phyloP scores from a whole-genome alignment of 2,888 invertebrate species.

The Raillietiella orientalis region DNA sequence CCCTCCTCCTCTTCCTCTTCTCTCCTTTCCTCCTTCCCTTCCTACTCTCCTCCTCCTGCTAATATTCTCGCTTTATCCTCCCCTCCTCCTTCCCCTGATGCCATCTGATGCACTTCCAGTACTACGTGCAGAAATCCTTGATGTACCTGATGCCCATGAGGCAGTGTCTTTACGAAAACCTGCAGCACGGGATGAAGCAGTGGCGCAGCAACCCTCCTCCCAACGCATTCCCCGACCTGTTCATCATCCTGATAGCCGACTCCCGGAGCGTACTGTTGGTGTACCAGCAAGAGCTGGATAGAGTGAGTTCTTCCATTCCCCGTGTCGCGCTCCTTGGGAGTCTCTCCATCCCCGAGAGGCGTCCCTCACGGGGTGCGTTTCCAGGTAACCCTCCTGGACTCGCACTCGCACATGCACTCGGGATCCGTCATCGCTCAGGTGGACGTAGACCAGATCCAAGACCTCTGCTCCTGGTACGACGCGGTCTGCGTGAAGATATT shows the following conservation, averaged over 20 bases:
- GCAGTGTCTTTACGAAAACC: constrained; percentile 3
- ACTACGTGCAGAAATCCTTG: constrained; percentile 1
- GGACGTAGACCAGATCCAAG: constrained; percentile 3
- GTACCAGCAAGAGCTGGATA: constrained; percentile 4
- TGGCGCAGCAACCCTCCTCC: constrained; percentile 5
- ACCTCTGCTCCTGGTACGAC: constrained; percentile 6
- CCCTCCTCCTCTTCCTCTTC: no score
- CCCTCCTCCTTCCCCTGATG: no score
- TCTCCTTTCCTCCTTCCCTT: no score
- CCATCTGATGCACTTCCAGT: no score
- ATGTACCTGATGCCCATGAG: constrained; percentile 2
- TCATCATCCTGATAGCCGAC: constrained; percentile 6
- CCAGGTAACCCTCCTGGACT: constrained; percentile 6
- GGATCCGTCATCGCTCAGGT: constrained; percentile 7
- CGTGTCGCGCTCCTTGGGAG: no score
- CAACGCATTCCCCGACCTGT: constrained; percentile 5
- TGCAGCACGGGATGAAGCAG: constrained; percentile 5
- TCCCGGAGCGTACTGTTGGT: constrained; percentile 6
- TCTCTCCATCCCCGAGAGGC: no score
- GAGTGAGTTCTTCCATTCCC: no score
- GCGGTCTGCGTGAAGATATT: constrained; percentile 5
- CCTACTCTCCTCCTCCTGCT: no score
- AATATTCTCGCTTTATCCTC: no score
- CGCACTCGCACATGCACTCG: constrained; percentile 6
- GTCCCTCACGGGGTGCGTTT: no score